Evolutionary conservation across 2,797 vertebrate genomes (phyloP), one percentile per base, ranked within the genome.

Genomic region (Megalops cyprinoides): DNA sequence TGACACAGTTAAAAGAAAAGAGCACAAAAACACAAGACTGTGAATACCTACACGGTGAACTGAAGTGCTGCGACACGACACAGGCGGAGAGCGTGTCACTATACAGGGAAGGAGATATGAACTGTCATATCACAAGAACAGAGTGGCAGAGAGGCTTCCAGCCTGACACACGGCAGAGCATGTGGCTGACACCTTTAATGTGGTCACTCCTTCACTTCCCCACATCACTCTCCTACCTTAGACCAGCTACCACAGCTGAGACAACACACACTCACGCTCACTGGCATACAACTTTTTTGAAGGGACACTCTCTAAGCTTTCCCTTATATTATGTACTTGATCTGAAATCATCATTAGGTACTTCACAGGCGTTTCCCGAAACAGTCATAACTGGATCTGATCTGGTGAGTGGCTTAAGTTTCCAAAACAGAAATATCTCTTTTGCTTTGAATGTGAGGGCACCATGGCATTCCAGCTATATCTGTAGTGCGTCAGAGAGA

Each of bases 151-250:
- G 91, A 91, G 92, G 89, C 91, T 89, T 87, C 89, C 91, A 92
- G 90, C 91, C 91, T 91, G 93, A 92, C 93, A 93, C 91, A 92
- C 37, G 93, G 86, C 92, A 92, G 94, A 92, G 93, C 91, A 91
- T 93, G 92, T 89, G 92, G 91, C 94, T 94, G 92, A 95, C 94
- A 94, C 94, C 93, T 95, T 95, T 93, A 93, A 93, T 94, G 92
- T 92, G 93, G 93, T 93, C 93, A 91, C 81, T 93, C 23, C 67
- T 67, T 51, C 65, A 94, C 93, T 95, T 92, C 90, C 93, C 93
- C 91, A 90, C 92, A 93, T 93, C 92, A 89, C 92, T 92, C 92
- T 92, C 91, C 94, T 92, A 92, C 94, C 94, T 92, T 18, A 94
- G 91, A 86, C 86, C 89, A 90, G 90, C 90, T 93, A 92, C 90